phyloP scores from a whole-genome alignment of 2,797 vertebrate genomes.

The Thalassophryne amazonica region DNA sequence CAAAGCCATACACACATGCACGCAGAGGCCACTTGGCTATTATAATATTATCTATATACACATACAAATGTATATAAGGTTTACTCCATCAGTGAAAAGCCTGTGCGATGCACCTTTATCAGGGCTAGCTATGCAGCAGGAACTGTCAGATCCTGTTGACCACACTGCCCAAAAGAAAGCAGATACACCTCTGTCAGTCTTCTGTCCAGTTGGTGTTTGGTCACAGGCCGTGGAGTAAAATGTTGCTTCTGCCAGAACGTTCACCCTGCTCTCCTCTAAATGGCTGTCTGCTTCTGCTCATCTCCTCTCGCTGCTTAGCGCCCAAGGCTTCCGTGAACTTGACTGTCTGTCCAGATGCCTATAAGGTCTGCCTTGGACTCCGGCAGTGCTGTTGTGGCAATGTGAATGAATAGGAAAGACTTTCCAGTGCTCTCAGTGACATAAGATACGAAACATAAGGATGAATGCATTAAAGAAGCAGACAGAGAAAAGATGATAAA shows the following conservation, averaged over 20 bases:
- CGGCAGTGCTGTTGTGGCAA: conserved; percentile 40
- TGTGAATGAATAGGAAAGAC: conserved; percentile 17
- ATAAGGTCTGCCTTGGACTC: conserved; percentile 8
- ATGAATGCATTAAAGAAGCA: neutral
- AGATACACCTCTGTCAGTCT: conserved; percentile 16
- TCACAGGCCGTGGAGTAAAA: conserved; percentile 12
- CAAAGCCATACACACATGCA: no score
- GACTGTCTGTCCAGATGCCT: conserved; percentile 7
- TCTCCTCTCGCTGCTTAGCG: conserved; percentile 26
- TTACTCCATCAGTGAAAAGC: neutral
- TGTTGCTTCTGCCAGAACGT: conserved; percentile 23
- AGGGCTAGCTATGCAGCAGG: neutral
- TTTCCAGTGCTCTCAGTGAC: conserved; percentile 20
- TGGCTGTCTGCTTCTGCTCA: conserved; percentile 26
- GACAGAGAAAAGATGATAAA: neutral
- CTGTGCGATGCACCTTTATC: neutral
- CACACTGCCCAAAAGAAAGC: neutral
- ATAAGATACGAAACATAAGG: neutral
- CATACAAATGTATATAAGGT: no score
- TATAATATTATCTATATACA: no score
- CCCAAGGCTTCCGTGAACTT: conserved; percentile 28
- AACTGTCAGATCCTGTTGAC: conserved; percentile 10
- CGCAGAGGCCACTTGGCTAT: no score
- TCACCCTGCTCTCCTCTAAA: conserved; percentile 22
- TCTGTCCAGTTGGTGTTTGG: conserved; percentile 2